phyloP scores from a whole-genome alignment of 2,888 invertebrate genomes.

The Conus canariensis region DNA sequence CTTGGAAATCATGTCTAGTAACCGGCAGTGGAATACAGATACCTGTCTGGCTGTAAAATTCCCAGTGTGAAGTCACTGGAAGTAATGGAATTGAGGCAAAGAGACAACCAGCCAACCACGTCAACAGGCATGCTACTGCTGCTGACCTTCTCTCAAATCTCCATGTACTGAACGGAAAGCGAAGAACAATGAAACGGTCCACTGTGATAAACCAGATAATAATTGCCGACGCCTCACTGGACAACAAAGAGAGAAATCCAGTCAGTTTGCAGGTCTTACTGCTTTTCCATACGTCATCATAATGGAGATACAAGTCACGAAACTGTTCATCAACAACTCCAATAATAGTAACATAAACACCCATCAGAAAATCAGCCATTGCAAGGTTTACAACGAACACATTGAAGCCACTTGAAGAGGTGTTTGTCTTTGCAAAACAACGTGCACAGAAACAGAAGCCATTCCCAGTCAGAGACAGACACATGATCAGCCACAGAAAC shows the following conservation, averaged over 20 bases:
- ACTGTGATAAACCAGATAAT: conserved; percentile 8
- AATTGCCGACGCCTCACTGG: background rate
- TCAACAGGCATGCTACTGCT: background rate
- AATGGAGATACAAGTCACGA: background rate
- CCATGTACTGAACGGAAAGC: background rate
- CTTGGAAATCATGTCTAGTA: background rate
- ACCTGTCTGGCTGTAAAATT: conserved; percentile 18
- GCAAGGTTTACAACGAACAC: background rate
- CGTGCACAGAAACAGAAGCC: conserved; percentile 5
- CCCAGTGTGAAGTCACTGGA: background rate
- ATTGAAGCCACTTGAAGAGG: background rate
- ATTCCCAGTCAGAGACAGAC: background rate
- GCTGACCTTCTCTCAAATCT: conserved; percentile 1
- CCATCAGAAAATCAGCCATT: conserved; percentile 19
- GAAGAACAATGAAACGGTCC: background rate
- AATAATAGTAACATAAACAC: background rate
- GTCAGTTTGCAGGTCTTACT: background rate
- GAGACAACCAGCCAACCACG: background rate
- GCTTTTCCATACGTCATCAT: background rate
- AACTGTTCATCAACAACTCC: background rate
- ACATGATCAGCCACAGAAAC: background rate
- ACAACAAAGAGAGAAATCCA: background rate
- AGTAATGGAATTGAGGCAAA: background rate
- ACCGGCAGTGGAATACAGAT: conserved; percentile 1
- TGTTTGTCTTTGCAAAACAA: background rate